These are phyloP conservation scores for Mus caroli DNA, from an alignment of 2,797 vertebrate genomes.

Conservation along the genomic window DNA sequence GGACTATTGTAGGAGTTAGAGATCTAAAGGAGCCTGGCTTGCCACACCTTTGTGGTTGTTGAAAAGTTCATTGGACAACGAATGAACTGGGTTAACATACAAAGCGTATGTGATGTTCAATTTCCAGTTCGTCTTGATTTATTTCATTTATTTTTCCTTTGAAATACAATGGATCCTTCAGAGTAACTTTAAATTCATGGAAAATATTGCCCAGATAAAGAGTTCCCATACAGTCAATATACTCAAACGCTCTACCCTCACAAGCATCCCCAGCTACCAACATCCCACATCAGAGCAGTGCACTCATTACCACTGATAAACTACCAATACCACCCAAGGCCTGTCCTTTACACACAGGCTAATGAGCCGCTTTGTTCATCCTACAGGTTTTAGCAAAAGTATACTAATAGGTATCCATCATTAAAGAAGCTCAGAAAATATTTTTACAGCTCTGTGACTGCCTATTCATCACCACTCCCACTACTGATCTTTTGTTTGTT, in stretches of 20 bases:
- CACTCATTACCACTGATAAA: neutral
- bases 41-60: conserved; percentile 25
- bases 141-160: conserved; percentile 34
- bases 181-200: neutral
- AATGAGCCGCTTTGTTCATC: neutral
- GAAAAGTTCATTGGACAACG: conserved; percentile 12
- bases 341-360: neutral
- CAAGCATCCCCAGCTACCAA: neutral
- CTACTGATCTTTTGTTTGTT: neutral
- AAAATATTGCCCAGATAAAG: neutral
- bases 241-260: neutral
- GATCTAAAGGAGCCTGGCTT: conserved; percentile 11
- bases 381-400: neutral
- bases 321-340: neutral
- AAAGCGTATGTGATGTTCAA: conserved; percentile 10
- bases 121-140: neutral
- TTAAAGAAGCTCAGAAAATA: neutral
- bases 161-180: neutral
- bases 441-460: neutral
- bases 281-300: neutral
- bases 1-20: conserved; percentile 18
- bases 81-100: conserved; percentile 21
- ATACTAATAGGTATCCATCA: neutral
- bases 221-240: neutral
- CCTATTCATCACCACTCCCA: neutral